phyloP scores from a whole-genome alignment of 2,888 invertebrate species.

The Chesias legatella region DNA sequence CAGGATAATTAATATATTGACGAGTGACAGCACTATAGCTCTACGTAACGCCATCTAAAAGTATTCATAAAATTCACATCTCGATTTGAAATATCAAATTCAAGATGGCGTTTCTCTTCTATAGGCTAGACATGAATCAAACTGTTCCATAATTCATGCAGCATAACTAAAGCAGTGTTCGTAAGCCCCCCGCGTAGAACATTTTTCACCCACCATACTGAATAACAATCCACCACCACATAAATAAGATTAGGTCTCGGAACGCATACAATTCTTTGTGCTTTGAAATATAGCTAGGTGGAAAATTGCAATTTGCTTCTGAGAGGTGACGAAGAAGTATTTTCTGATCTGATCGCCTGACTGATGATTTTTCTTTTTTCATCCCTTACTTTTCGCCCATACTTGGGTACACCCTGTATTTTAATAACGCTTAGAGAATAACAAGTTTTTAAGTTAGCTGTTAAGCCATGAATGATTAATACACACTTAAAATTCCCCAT shows the following conservation, averaged over 20 bases:
- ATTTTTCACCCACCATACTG: slow-evolving; percentile 56
- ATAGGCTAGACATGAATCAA: slow-evolving; percentile 61
- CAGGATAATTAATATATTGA: too few species aligned
- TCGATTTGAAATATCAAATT: slow-evolving; percentile 43
- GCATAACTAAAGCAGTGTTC: slow-evolving; percentile 60
- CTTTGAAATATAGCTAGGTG: slow-evolving; percentile 41
- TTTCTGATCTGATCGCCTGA: too few species aligned
- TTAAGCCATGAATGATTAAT: too few species aligned
- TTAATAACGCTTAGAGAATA: too few species aligned
- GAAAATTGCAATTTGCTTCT: slow-evolving; percentile 39
- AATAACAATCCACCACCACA: slow-evolving; percentile 32
- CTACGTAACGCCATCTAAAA: slow-evolving; percentile 30
- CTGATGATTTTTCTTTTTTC: too few species aligned
- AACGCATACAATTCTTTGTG: slow-evolving; percentile 51
- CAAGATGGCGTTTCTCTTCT: slow-evolving; percentile 44
- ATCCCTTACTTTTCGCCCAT: too few species aligned
- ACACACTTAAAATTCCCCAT: too few species aligned
- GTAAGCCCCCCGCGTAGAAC: slow-evolving; percentile 64
- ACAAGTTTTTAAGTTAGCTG: too few species aligned
- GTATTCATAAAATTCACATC: slow-evolving; percentile 34
- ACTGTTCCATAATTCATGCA: slow-evolving; percentile 71
- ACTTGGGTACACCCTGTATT: too few species aligned
- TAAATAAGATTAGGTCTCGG: slow-evolving; percentile 47
- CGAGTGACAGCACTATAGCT: neutral
- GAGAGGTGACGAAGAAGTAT: neutral